These are phyloP conservation scores for Formicarius rufipectus DNA, from an alignment of 2,113 vertebrate genomes.

Conservation along the genomic window DNA sequence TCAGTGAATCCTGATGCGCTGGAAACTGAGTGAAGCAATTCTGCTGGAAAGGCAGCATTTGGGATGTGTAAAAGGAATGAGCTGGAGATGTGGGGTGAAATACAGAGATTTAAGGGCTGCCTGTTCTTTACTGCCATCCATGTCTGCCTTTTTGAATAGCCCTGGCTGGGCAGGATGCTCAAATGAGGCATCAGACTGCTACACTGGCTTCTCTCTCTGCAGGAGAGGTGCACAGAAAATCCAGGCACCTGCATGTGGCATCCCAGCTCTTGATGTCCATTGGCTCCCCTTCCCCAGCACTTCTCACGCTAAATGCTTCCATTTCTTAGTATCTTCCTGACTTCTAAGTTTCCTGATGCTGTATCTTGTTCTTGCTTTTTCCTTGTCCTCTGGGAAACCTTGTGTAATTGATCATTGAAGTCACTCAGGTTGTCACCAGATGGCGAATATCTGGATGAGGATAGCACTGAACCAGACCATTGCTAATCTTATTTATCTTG, in stretches of 20 bases:
- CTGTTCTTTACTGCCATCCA: background rate
- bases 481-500: background rate
- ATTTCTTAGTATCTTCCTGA: background rate
- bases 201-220: background rate
- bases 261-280: background rate
- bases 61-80: background rate
- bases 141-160: background rate
- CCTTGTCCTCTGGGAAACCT: background rate
- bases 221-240: background rate
- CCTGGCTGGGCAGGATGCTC: background rate
- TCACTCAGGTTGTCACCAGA: background rate
- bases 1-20: background rate
- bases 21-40: background rate
- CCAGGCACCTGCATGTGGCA: background rate
- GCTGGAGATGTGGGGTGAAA: background rate
- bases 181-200: background rate
- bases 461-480: background rate
- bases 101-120: background rate
- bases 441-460: background rate
- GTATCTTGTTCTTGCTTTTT: background rate
- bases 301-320: background rate
- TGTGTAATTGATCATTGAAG: background rate
- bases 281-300: background rate
- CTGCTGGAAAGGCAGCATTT: background rate
- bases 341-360: background rate